Evolutionary conservation across 2,888 invertebrate genomes (phyloP), one percentile per base, ranked within the genome.

Genomic region (Diadegma fenestrale): DNA sequence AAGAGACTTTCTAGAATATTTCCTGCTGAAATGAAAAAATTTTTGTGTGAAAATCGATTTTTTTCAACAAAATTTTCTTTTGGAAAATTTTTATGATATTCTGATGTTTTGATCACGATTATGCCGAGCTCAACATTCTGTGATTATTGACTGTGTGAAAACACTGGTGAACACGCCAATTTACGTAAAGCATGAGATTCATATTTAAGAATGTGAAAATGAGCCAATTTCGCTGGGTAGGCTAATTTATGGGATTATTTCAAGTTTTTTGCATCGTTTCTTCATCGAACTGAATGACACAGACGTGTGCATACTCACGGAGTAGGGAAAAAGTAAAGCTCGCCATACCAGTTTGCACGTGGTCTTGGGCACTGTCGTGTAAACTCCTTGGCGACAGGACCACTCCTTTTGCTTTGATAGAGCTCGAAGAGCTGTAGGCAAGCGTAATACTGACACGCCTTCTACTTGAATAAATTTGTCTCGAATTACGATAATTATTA

Each of bases 191-290:
- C 14, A 2, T 2, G 26, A 30, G 17, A 33, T 19, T 10, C 33
- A 51, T 37, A 51, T 51, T 71, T 37, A 51, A 30, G 37, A 51
- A 30, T 1, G 17, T 86, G 86, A 88, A 89, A 88, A 88, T 84
- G 37, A 68, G 78, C 37, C 45, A 68, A 72, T 73, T 68, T 17
- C 37, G 41, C 37, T 33, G 43, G 26, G 45, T 48, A 41, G 41
- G 64, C 68, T 68, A 73, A 79, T 66, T 78, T 73, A 58, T 79
- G 78, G 61, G 73, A 83, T 83, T 89, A 88, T 87, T 88, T 87
- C 87, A 88, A 88, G 83, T 87, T 89, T 83, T 87, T 86, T 82
- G 71, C 78, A 84, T 78, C 81, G 63, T 76, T 76, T 75, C 63
- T 73, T 61, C 58, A 73, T 58, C 41, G 41, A 8, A 43, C 26